Base-by-base conservation (phyloP, 2,113 vertebrate genomes). In the Dascyllus trimaculatus region DNA sequence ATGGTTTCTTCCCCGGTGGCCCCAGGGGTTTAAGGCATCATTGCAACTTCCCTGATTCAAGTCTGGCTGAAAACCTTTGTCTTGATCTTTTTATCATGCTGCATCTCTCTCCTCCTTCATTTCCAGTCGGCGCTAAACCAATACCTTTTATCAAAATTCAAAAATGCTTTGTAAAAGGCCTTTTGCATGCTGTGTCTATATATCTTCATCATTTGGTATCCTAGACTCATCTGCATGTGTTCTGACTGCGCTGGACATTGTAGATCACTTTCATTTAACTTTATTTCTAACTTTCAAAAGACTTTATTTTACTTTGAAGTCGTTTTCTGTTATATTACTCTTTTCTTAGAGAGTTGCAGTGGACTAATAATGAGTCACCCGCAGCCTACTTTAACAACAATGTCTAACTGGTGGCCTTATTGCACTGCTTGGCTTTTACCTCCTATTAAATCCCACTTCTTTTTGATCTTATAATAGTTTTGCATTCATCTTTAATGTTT, bases 361-460 rank as follows among this genome's bases (percentile, higher is more conserved):
- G 24, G 13, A 71, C n/a, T 68, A 26, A 24, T 53, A 71, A 58
- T 68, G 72, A 70, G 59, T 54, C 80, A 43, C 43, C 24, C 17
- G 21, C 40, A 62, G 46, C 65, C 22, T 48, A 61, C 43, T 66
- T 80, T 52, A 67, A 67, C 43, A 25, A 67, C 65, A 53, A 43
- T 51, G 25, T 48, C n/a, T 40, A 45, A 10, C 49, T 5, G 22
- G 13, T 71, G 40, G 71, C 71, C 53, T 62, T 60, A 25, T 46
- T 69, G 63, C 69, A 45, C 24, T 65, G 61, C 51, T 24, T 73
- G 46, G 11, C 63, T 64, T 69, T 69, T 60, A 25, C n/a, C 40
- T 57, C 57, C 57, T 5, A 63, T 63, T 67, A 75, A 71, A 61
- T 43, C 17, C 51, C 40, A 19, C 52, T 2, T 4, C 26, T 38